Evolutionary conservation across 2,888 invertebrate species (phyloP).

Genomic region (Darwinula stevensoni): DNA sequence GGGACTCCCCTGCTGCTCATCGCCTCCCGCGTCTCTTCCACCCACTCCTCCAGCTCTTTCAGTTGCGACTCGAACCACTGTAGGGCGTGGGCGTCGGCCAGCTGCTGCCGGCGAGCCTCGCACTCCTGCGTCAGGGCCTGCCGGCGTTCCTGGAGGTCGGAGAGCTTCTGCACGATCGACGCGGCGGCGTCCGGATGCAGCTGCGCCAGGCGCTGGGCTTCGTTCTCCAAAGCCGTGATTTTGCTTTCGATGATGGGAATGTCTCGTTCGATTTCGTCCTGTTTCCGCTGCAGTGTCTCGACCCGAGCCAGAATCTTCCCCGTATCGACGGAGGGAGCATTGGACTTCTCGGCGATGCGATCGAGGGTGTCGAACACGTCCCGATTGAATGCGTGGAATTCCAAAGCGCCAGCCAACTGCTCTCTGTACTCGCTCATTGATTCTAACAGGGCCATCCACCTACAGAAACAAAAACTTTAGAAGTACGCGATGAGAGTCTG

Average conservation of each 20-base stretch:
- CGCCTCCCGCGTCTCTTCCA: constrained; percentile 50
- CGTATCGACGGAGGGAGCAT: constrained; percentile 55
- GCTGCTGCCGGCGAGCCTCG: constrained; percentile 24
- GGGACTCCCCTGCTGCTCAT: constrained; percentile 61
- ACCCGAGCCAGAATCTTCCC: constrained; percentile 51
- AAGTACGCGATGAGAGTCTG: no score
- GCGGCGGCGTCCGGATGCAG: constrained; percentile 49
- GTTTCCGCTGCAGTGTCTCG: constrained; percentile 51
- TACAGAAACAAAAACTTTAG: constrained; percentile 12
- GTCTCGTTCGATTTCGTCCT: constrained; percentile 63
- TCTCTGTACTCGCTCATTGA: constrained; percentile 38
- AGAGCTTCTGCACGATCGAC: constrained; percentile 39
- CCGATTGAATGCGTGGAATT: constrained; percentile 74
- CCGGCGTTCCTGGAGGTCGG: constrained; percentile 48
- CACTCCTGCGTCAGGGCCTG: constrained; percentile 29
- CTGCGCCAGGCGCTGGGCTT: constrained; percentile 32
- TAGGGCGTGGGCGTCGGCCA: constrained; percentile 42
- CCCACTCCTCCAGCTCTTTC: constrained; percentile 66
- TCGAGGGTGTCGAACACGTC: constrained; percentile 79
- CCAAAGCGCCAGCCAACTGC: constrained; percentile 50
- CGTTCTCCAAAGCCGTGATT: constrained; percentile 33
- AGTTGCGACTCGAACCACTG: constrained; percentile 69
- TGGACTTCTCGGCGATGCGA: constrained; percentile 61
- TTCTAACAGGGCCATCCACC: constrained; percentile 63
- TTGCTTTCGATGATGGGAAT: constrained; percentile 56